Evolutionary conservation across 2,797 vertebrate species (phyloP).

Genomic region (Gymnocypris eckloni): DNA sequence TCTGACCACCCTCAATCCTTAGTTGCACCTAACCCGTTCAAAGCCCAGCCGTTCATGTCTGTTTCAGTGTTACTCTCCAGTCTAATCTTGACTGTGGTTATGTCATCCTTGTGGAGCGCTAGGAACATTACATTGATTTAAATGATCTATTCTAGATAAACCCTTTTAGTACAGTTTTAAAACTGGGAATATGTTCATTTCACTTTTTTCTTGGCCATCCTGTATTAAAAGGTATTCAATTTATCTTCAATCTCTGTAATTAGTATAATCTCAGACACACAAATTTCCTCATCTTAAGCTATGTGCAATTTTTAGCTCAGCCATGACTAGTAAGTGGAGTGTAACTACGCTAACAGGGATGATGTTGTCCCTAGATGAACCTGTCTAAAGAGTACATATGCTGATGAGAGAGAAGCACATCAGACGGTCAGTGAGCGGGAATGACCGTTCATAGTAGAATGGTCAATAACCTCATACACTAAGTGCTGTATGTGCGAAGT

Average conservation of each 20-base stretch:
- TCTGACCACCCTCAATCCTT: conserved; percentile 36
- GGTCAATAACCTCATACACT: conserved; percentile 2
- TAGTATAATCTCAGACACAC: not conserved
- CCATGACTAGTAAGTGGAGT: conserved; percentile 20
- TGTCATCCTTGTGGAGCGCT: not conserved
- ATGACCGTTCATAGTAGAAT: conserved; percentile 5
- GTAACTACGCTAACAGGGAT: conserved; percentile 19
- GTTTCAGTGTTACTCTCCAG: not conserved
- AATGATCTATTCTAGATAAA: not conserved
- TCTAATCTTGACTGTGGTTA: not conserved
- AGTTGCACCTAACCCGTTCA: conserved; percentile 11
- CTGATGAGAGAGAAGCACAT: conserved; percentile 20
- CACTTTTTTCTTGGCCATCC: not conserved
- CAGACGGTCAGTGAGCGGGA: not conserved
- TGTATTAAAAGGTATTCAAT: not conserved
- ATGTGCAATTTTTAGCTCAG: conserved; percentile 27
- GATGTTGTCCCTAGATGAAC: conserved; percentile 4
- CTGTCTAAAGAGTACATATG: not conserved
- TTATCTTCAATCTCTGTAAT: not conserved
- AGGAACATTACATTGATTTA: not conserved
- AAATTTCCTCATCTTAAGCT: conserved; percentile 7
- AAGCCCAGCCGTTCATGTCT: conserved; percentile 17
- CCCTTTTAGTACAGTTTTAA: not conserved
- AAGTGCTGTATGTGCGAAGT: not conserved
- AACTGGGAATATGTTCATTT: not conserved